phyloP scores from a whole-genome alignment of 2,888 invertebrate genomes.

The Chrysodeixis includens region DNA sequence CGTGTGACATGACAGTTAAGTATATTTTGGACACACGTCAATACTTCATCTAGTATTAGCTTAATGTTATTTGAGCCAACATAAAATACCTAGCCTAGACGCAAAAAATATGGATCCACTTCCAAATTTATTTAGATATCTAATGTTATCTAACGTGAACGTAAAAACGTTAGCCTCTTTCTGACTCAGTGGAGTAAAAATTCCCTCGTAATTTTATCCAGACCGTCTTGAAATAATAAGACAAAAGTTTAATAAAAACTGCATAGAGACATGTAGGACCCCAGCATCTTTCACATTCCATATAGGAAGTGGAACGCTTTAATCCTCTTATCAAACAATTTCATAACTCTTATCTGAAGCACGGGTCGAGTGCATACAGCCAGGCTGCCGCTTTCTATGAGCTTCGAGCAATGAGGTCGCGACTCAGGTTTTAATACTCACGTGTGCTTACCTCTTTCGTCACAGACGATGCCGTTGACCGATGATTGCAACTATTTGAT shows the following conservation, averaged over 20 bases:
- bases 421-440: conserved; percentile 39
- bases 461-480: conserved; percentile 48
- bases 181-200: too few species aligned
- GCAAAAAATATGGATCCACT: too few species aligned
- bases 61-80: not conserved
- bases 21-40: not conserved
- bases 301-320: conserved; percentile 44
- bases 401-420: conserved; percentile 47
- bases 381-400: conserved; percentile 53
- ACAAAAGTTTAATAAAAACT: conserved; percentile 7
- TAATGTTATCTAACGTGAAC: too few species aligned
- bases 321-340: conserved; percentile 52
- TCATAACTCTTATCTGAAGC: conserved; percentile 56
- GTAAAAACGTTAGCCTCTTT: too few species aligned
- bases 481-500: conserved; percentile 38
- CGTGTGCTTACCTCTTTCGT: conserved; percentile 42
- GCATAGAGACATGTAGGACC: conserved; percentile 18
- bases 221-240: not conserved
- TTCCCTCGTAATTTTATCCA: too few species aligned
- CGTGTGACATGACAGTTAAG: not conserved
- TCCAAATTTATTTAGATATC: too few species aligned
- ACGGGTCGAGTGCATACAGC: conserved; percentile 27
- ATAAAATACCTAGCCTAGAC: not conserved
- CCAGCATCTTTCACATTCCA: conserved; percentile 41
- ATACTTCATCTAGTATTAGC: not conserved